Base-by-base conservation (phyloP, 2,113 vertebrate genomes). In the Daboia siamensis region DNA sequence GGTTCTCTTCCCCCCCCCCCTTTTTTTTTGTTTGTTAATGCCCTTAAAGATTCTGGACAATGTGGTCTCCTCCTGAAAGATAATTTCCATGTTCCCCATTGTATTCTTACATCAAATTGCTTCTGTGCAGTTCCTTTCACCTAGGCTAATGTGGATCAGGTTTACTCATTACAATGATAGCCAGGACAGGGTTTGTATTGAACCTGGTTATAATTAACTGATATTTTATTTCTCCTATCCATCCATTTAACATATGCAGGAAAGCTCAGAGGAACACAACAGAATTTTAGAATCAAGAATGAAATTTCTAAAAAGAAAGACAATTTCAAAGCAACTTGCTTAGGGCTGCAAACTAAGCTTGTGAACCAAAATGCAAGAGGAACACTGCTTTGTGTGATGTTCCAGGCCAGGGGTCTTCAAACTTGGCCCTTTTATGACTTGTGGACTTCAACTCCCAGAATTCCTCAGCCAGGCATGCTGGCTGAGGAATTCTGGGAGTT, bases 41-140 rank as follows among this genome's bases (percentile, higher is more conserved):
- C 33, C 64, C 21, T 87, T 88, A 39, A 54, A 90, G n/a, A 23
- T 86, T 39, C n/a, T 52, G 33, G 55, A 86, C n/a, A 89, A 55
- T 57, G 23, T 55, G 33, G 17, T 20, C 51, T 59, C 55, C 9
- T 2, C 2, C 87, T 55, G 64, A 44, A 89, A 61, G 26, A 44
- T 23, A 17, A 48, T 44, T 44, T 33, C 26, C 5, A 23, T 57
- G 48, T 26, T 13, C 21, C 46, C 74, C 54, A 39, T 44, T 11
- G 29, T 29, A 23, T 61, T 93, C 92, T 57, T 90, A 80, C 46
- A 90, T 86, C 74, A n/a, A 15, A 44, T 86, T 93, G 80, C 15
- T 86, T 8, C 11, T 74, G 5, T 92, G n/a, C 20, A 69, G 86
- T 85, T 89, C 54, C 64, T 92, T 12, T 85, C 39, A 33, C 20